Conservation (phyloP, 1,140 invertebrate species). For the Radopholus similis region DNA sequence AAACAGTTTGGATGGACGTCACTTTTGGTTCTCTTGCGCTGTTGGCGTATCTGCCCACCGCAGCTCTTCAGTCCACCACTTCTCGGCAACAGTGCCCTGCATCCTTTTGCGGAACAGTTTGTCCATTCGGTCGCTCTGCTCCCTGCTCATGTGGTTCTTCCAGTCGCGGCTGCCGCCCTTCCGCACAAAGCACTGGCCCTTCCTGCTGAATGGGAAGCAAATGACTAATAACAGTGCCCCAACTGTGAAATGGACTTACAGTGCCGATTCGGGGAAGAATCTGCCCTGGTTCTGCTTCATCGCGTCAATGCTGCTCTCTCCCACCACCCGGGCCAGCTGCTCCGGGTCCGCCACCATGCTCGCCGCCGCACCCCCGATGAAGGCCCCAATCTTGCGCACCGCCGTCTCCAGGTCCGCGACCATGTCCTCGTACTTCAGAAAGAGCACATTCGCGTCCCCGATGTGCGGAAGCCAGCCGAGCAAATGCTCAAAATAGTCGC, state of each 20-base stretch:
- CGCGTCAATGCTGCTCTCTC: conserved; percentile 47
- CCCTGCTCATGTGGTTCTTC: conserved; percentile 62
- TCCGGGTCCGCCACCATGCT: conserved; percentile 41
- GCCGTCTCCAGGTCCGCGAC: conserved; percentile 37
- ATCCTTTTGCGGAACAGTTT: conserved; percentile 33
- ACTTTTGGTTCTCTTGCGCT: too few relatives aligned
- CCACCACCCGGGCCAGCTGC: conserved; percentile 38
- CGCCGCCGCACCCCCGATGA: conserved; percentile 48
- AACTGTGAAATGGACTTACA: too few relatives aligned
- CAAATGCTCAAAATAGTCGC: conserved; percentile 62
- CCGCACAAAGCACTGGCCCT: conserved; percentile 54
- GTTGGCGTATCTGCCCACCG: conserved; percentile 41
- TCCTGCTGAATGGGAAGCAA: too few relatives aligned
- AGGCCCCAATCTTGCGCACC: conserved; percentile 51
- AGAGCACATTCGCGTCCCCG: conserved; percentile 57
- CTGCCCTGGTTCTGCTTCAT: conserved; percentile 56
- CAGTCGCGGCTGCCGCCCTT: conserved; percentile 62
- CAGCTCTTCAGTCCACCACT: conserved; percentile 50
- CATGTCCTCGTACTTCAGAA: conserved; percentile 60
- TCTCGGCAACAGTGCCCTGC: conserved; percentile 44
- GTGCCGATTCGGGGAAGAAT: conserved; percentile 48
- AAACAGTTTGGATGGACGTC: too few relatives aligned
- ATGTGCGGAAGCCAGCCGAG: conserved; percentile 53
- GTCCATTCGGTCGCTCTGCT: conserved; percentile 60
- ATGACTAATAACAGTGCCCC: too few relatives aligned